These are phyloP conservation scores for Brachycybe producta DNA, from an alignment of 2,888 invertebrate genomes.

Conservation along the genomic window DNA sequence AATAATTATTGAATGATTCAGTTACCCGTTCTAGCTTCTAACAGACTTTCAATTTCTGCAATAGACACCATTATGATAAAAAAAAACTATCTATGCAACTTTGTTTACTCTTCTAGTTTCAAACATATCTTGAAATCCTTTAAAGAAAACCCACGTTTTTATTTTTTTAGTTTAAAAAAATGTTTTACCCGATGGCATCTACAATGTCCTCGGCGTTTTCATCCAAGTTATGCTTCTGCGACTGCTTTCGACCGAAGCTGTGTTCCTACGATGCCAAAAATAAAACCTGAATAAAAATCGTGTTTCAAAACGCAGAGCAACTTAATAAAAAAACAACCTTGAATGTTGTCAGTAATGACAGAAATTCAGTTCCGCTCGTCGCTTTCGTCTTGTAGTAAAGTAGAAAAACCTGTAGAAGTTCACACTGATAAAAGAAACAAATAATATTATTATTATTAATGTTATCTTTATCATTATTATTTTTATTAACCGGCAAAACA, in stretches of 20 bases:
- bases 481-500: too few relatives aligned
- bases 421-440: conserved; percentile 27
- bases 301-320: background rate
- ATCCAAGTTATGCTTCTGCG: conserved; percentile 30
- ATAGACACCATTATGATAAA: background rate
- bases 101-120: too few relatives aligned
- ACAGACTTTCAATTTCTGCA: too few relatives aligned
- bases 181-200: conserved; percentile 29
- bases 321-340: conserved; percentile 26
- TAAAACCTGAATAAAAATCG: background rate
- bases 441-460: background rate
- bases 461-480: too few relatives aligned
- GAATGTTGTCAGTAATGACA: conserved; percentile 29
- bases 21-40: too few relatives aligned
- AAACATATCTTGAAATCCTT: too few relatives aligned
- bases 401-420: conserved; percentile 32
- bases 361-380: conserved; percentile 26
- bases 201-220: conserved; percentile 27
- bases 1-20: too few relatives aligned
- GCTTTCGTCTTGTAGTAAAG: conserved; percentile 32
- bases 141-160: too few relatives aligned
- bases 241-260: conserved; percentile 31
- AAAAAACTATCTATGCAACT: too few relatives aligned
- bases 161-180: background rate
- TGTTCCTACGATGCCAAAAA: conserved; percentile 27